Base-by-base conservation (phyloP, 2,888 invertebrate species). In the Parnassius orleans region DNA sequence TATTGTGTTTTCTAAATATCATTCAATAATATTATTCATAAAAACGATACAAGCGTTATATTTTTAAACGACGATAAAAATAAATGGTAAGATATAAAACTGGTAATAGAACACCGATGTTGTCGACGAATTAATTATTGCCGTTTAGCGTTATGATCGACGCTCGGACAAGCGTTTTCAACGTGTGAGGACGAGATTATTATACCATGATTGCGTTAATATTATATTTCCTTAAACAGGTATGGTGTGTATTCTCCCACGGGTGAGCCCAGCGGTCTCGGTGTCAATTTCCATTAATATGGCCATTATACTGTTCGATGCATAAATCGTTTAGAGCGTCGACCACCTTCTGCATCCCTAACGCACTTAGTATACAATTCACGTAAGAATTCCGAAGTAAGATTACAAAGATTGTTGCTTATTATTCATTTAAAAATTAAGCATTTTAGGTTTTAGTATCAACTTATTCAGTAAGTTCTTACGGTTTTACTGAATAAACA, bases 241-340 rank as follows among this genome's bases (percentile, higher is more conserved):
- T 76, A 68, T 75, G 77, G 75, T 69, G 68, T 67, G 74, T 72
- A 70, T 69, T 74, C 74, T 79, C 81, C 77, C 80, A 80, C 80
- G 79, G 71, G 75, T 69, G 73, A 74, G 75, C 73, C 67, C 76
- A 69, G 72, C 77, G 74, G 72, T 77, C 69, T 70, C 76, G 82
- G 87, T 87, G 88, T 90, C 87, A 86, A 85, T 87, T 87, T 87
- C 84, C 87, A 87, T 87, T 87, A 86, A 87, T 86, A 80, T 70
- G 83, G 74, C 83, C 77, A 89, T 89, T 87, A 88, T 79, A 77
- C 77, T 77, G 75, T 77, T 72, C 72, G 79, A 76, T 80, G 83
- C 81, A 86, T 88, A 87, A 89, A 87, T 87, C 83, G 83, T 79
- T 83, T 72, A 78, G 70, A 76, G 79, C 74, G 66, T 66, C 81